Evolutionary conservation across 2,797 vertebrate species (phyloP), one percentile per base, ranked within the genome.

Genomic region (Halcyon chelicuti): DNA sequence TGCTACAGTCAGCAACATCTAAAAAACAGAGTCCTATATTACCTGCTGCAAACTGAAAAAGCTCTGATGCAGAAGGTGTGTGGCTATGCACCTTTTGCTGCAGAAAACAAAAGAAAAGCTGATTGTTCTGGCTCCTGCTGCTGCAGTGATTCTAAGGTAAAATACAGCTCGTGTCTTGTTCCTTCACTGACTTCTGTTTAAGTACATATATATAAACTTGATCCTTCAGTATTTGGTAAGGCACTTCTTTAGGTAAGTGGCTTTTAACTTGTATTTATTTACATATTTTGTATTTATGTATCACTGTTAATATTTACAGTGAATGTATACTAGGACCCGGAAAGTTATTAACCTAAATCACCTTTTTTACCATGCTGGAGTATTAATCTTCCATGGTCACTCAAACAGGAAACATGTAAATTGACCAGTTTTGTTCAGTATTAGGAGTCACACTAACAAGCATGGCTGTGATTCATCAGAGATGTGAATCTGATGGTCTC

Each of bases 381-480:
- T 76, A 67, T 29, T 84, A 76, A 44, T 58, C 74, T 67, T 65
- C 9, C 7, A 65, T 0, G 2, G 17, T 47, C 5, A 26, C 67
- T 47, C 37, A 18, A 23, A 37, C 19, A 65, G 22, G 21, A 86
- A 71, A 28, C 4, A n/a, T 22, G 13, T 14, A 79, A 51, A 19
- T 14, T 63, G 16, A 52, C 5, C 29, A 42, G 5, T 12, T 71
- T 3, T 62, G 18, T 52, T 70, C 29, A 39, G 3, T 66, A 33
- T 42, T 67, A 47, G 17, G 21, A 3, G 1, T 71, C 47, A 75
- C 0, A 0, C 4, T 52, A 70, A 47, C 13, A 74, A 76, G 16
- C n/a, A 52, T 8, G 5, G 37, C 9, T 22, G 19, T 79, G 3
- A 8, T 75, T 89, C 68, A 55, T 62, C 31, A 54, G 12, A 58